Evolutionary conservation across 92 coral and sea anemone species (phyloP), one percentile per base, ranked within the genome.

Genomic region (Phenganax stokvisi): DNA sequence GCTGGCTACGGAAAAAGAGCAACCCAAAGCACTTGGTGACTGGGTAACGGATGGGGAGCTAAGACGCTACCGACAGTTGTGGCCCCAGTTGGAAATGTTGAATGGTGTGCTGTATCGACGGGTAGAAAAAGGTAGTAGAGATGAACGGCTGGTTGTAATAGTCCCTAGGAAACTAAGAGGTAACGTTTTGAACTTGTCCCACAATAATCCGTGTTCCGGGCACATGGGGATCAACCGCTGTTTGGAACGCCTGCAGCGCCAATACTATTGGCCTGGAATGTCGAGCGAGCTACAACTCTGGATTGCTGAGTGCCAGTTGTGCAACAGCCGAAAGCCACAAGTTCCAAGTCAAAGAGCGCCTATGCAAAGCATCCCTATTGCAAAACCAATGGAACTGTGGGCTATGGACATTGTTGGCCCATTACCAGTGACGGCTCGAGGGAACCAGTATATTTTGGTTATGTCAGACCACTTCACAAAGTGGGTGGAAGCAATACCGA

Each of bases 401-500:
- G 81, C 64, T 0, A 54, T 76, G 64, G 81, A 76, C 12, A 27
- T 80, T n/a, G n/a, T 65, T 3, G 84, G 84, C 8, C 64, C 80
- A 56, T 65, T 75, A 60, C 80, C 68, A 29, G 51, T 75, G 1
- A 55, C 80, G 3, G 66, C 65, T 0, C 64, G 65, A 6, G 15
- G 51, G 54, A 54, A 75, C 37, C 80, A 75, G 58, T 75, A 75
- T 30, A 55, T 75, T 10, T 54, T 80, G 9, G 84, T 80, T 4
- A 80, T 66, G 84, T 54, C 74, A 8, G 77, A 80, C 76, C 84
- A 80, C 52, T 80, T 37, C 77, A 66, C 77, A 16, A 47, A 68
- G 2, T 78, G 83, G 83, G 83, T 59, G 12, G 83, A 78, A 20
- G 83, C 83, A 15, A 54, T 78, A 29, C 77, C 76, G 12, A 58